Evolutionary conservation across 2,797 vertebrate species (phyloP), one percentile per base, ranked within the genome.

Genomic region (Pangasius mekongensis): DNA sequence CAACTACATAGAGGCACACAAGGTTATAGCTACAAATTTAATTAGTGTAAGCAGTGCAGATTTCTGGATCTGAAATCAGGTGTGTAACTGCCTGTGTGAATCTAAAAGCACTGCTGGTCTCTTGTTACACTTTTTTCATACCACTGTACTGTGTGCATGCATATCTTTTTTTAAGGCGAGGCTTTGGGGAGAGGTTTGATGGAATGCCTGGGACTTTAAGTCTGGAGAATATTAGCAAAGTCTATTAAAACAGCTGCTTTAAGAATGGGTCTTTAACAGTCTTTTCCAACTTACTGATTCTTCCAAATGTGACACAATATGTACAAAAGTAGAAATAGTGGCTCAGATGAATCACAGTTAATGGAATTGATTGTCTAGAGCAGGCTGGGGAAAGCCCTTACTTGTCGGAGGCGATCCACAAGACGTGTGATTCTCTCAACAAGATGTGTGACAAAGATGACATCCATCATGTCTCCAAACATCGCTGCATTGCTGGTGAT

Each of bases 391-490:
- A 58, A 71, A n/a, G 8, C 66, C 27, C 94, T 93, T 95, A 98
- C 98, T 89, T 98, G 95, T 94, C 92, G 94, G 87, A 95, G 93
- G 89, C 95, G 96, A 91, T 96, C 96, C 94, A 97, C 94, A 86
- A 97, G 96, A 91, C 95, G 93, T 6, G 97, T 97, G 93, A 98
- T 94, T 90, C 97, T 97, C 93, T 98, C 97, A 92, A 98, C 95
- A 92, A 98, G 96, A 86, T 97, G 96, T 20, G 97, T 97, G 93
- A 98, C 96, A 82, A 97, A 98, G 92, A 98, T 96, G 60, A 98
- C 94, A 76, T 98, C 98, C 97, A 98, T 97, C 94, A 97, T 97
- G 67, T 98, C 97, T 0, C 93, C 95, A 88, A 98, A 98, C 93
- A 95, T 95, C 1, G 95, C 95, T 56, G 97, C 96, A 90, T 94